Percentiles rank a stretch among this genome's conserved stretches.
phyloP scores from a whole-genome alignment of 92 coral and sea anemone species.

The Isaurus tuberculatus region DNA sequence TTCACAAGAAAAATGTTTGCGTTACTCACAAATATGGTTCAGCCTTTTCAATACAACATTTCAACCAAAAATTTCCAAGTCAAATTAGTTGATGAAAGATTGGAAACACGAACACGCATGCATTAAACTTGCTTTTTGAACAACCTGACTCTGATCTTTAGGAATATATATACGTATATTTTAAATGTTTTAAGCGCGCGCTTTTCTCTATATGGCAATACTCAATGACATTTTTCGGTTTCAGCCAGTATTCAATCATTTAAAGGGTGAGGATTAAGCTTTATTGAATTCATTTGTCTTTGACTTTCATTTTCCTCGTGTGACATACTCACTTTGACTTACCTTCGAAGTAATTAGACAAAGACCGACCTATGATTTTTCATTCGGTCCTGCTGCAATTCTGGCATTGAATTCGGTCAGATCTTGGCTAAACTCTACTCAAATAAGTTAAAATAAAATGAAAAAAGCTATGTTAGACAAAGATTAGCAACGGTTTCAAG shows the following conservation, averaged over 20 bases:
- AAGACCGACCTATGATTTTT: neutral
- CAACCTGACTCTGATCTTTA: too few relatives aligned
- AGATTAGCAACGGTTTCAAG: slow-evolving; percentile 1
- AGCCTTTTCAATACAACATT: too few relatives aligned
- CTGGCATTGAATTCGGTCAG: neutral
- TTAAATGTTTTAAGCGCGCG: too few relatives aligned
- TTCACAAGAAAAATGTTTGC: too few relatives aligned
- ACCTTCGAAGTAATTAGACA: slow-evolving; percentile 5
- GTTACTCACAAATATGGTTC: too few relatives aligned
- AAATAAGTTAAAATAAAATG: slow-evolving; percentile 12
- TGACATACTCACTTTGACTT: neutral
- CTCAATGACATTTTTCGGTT: too few relatives aligned
- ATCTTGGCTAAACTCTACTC: slow-evolving; percentile 15
- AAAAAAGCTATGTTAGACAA: slow-evolving; percentile 1
- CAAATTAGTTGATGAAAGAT: too few relatives aligned
- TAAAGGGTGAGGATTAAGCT: neutral
- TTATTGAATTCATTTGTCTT: neutral
- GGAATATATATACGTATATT: too few relatives aligned
- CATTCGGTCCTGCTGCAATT: slow-evolving; percentile 6
- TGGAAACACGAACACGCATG: too few relatives aligned
- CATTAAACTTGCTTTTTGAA: too few relatives aligned
- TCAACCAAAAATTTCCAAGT: too few relatives aligned
- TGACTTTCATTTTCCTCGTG: neutral
- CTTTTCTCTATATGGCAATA: too few relatives aligned
- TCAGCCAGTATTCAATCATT: neutral